Evolutionary conservation across 2,888 invertebrate species (phyloP), one percentile per base, ranked within the genome.

Genomic region (Synergus japonicus): DNA sequence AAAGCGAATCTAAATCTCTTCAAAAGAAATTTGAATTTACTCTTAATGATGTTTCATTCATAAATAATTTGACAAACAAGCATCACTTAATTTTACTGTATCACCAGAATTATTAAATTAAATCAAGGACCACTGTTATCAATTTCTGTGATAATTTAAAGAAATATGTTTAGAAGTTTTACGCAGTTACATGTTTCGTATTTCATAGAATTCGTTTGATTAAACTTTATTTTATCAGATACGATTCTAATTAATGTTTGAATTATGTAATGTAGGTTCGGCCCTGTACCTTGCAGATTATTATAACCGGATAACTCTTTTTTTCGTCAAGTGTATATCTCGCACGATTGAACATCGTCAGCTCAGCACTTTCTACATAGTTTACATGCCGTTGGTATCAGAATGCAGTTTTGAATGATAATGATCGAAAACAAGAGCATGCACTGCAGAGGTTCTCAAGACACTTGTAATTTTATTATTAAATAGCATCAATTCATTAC

Each of bases 391-490:
- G 67, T 67, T 44, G n/a, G 46, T 69, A 69, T 69, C 67, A 69
- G 67, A 69, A 44, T 69, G 46, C 67, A 69, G 67, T 69, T 69
- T 69, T 69, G 67, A 69, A 69, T 69, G 67, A 49, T 69, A 69
- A 69, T 69, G 67, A 69, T 69, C 67, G 44, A 69, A 69, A 69
- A 69, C 13, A 69, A 69, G 67, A 69, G 67, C 67, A 49, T 46
- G 2, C 15, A 8, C n/a, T n/a, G 4, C n/a, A 46, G 15, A 18
- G 46, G 12, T 18, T 46, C 43, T n/a, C 66, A 69, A 22, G 15
- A 69, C 67, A 69, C 46, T 29, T 46, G 29, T 46, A 18, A 69
- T 49, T 66, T 49, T 29, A 9, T 7, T 46, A 4, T 49, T 69
- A 13, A 13, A 29, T 2, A 37, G 13, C 15, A 64, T 15, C 15